Conservation (phyloP, 2,888 invertebrate genomes). For the Doris montereyensis region DNA sequence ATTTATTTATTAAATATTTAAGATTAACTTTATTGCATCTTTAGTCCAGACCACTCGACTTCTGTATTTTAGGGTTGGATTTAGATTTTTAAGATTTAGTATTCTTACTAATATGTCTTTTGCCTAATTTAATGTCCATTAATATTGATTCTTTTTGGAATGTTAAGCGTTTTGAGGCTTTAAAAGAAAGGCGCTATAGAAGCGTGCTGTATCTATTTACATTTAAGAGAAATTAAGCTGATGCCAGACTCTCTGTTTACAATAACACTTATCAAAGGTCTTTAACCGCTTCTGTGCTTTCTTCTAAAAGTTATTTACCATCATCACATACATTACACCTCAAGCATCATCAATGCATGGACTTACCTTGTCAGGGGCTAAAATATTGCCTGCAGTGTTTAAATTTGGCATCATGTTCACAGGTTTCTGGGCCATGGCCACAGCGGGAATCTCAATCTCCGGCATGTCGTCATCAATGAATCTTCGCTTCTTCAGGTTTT, state of each 20-base stretch:
- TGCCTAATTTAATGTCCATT: too few species aligned
- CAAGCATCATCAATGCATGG: background rate
- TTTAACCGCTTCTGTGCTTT: background rate
- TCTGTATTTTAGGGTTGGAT: too few species aligned
- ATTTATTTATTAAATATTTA: too few species aligned
- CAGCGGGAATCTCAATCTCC: conserved; percentile 52
- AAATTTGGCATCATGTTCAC: conserved; percentile 52
- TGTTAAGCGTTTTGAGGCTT: too few species aligned
- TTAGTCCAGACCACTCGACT: too few species aligned
- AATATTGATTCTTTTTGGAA: too few species aligned
- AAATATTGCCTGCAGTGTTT: conserved; percentile 33
- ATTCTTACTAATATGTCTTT: too few species aligned
- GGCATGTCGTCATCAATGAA: conserved; percentile 50
- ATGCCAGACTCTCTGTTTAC: background rate
- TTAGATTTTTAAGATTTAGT: too few species aligned
- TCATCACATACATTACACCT: background rate
- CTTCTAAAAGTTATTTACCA: background rate
- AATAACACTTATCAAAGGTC: background rate
- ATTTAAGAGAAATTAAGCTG: too few species aligned
- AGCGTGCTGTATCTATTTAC: too few species aligned
- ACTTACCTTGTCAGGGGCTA: conserved; percentile 65
- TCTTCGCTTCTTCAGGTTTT: conserved; percentile 50
- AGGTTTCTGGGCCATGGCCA: conserved; percentile 57
- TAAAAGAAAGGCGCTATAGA: too few species aligned
- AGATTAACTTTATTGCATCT: too few species aligned